Evolutionary conservation across 2,888 invertebrate species (phyloP).

Genomic region (Amphipoea oculea): DNA sequence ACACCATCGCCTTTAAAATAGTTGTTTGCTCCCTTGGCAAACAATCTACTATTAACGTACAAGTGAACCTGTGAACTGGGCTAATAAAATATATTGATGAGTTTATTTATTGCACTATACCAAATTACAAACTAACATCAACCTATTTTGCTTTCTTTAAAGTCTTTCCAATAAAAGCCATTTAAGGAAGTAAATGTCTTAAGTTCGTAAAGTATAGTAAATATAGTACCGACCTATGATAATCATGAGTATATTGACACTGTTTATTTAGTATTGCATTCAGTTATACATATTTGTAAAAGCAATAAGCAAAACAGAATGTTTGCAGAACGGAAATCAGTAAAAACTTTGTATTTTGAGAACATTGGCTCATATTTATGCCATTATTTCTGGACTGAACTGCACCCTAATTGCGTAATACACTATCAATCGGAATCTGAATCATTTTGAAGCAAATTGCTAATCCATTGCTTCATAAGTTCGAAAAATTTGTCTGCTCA

Average conservation of each 20-base stretch:
- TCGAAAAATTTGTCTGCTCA: too few relatives aligned
- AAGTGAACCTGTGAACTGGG: not conserved
- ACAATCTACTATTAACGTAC: too few relatives aligned
- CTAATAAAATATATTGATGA: not conserved
- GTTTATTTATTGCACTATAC: not conserved
- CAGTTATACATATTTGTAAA: not conserved
- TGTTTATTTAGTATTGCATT: not conserved
- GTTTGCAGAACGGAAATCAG: not conserved
- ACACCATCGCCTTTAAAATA: too few relatives aligned
- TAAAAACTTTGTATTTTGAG: not conserved
- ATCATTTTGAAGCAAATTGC: too few relatives aligned
- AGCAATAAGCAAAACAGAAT: not conserved
- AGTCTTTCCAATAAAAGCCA: not conserved
- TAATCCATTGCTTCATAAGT: too few relatives aligned
- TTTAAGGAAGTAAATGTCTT: not conserved
- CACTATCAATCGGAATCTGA: too few relatives aligned
- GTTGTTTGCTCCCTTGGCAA: too few relatives aligned
- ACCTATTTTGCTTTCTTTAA: too few relatives aligned
- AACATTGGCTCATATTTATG: not conserved
- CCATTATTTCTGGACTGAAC: too few relatives aligned
- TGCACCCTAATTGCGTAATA: too few relatives aligned
- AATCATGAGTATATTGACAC: not conserved
- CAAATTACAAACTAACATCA: not conserved
- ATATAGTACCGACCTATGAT: not conserved
- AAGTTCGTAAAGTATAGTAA: not conserved